phyloP scores from a whole-genome alignment of 1,140 invertebrate genomes.

The Stegodyphus mimosarum region DNA sequence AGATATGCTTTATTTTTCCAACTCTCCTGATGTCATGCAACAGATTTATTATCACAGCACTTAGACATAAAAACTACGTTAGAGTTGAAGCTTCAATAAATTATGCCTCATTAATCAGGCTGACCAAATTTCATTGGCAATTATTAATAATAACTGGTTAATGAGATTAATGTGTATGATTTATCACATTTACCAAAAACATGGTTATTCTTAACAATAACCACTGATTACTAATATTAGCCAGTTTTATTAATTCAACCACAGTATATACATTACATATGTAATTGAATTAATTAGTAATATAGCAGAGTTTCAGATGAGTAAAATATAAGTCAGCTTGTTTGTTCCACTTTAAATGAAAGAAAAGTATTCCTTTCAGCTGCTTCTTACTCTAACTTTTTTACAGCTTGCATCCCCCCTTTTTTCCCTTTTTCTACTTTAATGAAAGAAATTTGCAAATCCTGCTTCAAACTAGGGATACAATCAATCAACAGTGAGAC shows the following conservation, averaged over 20 bases:
- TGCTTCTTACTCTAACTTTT: no score
- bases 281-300: no score
- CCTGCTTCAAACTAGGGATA: no score
- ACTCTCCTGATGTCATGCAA: background rate
- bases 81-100: background rate
- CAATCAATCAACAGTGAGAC: no score
- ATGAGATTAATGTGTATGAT: background rate
- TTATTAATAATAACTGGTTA: background rate
- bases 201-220: background rate
- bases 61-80: background rate
- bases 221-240: background rate
- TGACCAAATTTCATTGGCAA: background rate
- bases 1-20: background rate
- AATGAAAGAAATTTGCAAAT: no score
- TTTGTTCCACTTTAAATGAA: no score
- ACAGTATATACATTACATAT: background rate
- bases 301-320: no score
- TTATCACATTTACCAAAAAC: background rate
- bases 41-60: slow-evolving; percentile 2
- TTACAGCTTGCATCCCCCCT: no score
- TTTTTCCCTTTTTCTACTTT: no score
- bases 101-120: background rate
- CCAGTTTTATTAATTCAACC: background rate
- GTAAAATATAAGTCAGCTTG: no score
- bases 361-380: no score